Conservation (phyloP, 2,797 vertebrate species). For the Geotrypetes seraphini region DNA sequence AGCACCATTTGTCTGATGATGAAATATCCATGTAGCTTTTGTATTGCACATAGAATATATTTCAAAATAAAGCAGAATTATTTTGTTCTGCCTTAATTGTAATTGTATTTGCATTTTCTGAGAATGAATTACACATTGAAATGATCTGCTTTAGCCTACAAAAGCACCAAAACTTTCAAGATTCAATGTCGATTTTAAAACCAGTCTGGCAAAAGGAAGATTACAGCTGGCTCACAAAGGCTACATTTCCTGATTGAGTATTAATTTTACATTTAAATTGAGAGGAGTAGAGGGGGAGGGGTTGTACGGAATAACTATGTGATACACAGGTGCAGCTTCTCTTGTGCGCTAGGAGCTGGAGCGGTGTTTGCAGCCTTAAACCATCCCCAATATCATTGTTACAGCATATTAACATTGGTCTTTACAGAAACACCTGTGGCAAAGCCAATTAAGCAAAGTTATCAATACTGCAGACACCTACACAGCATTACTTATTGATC, state of each 20-base stretch:
- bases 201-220: conserved; percentile 12
- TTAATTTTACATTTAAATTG: conserved; percentile 22
- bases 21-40: too few species aligned
- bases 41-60: too few species aligned
- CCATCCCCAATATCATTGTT: conserved; percentile 15
- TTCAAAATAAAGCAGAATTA: too few species aligned
- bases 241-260: conserved; percentile 36
- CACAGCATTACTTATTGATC: conserved; percentile 25
- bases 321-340: conserved; percentile 49
- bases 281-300: too few species aligned
- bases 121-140: too few species aligned
- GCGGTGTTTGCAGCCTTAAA: conserved; percentile 15
- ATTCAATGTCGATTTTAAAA: too few species aligned
- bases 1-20: too few species aligned
- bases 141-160: too few species aligned
- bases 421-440: conserved; percentile 29
- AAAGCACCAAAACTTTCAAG: too few species aligned
- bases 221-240: conserved; percentile 29
- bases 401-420: conserved; percentile 19
- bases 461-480: conserved; percentile 18
- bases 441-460: conserved; percentile 26
- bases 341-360: conserved; percentile 21
- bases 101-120: too few species aligned
- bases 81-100: too few species aligned
- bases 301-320: conserved; percentile 26